A percentile compares a stretch with the other conserved stretches of the same genome.
Conservation (phyloP, 2,888 invertebrate genomes). For the Criorhina ranunculi region DNA sequence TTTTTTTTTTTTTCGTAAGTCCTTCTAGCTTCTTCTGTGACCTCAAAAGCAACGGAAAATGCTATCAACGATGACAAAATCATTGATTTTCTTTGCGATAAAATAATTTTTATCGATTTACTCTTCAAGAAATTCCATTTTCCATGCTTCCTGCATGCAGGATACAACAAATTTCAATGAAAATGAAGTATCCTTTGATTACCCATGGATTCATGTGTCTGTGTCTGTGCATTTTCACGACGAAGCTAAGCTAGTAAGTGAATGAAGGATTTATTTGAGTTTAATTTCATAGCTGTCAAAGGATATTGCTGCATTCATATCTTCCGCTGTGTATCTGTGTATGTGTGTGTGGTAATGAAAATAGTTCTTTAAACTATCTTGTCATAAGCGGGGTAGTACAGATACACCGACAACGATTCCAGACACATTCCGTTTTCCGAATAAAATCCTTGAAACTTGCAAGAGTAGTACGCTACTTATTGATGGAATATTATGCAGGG, state of each 20-base stretch:
- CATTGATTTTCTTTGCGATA: conserved; percentile 14
- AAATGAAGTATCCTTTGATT: conserved; percentile 24
- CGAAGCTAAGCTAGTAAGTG: conserved; percentile 13
- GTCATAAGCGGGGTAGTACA: neutral
- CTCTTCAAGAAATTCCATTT: neutral
- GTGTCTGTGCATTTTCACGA: neutral
- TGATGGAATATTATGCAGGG: too few relatives aligned
- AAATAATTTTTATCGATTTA: conserved; percentile 13
- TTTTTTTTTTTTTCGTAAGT: too few relatives aligned
- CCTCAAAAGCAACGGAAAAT: neutral
- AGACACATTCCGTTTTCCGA: neutral
- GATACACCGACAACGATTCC: too few relatives aligned
- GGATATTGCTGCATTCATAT: neutral
- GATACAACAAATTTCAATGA: conserved; percentile 4
- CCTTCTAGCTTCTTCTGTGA: neutral
- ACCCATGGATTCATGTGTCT: neutral
- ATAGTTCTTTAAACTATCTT: neutral
- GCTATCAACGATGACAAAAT: neutral
- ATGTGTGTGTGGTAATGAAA: neutral
- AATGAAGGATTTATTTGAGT: conserved; percentile 37
- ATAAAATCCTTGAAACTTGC: too few relatives aligned
- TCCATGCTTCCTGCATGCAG: conserved; percentile 10
- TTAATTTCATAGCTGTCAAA: conserved; percentile 22
- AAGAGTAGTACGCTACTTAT: too few relatives aligned
- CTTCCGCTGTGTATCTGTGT: too few relatives aligned